These are phyloP conservation scores for Cottoperca gobio DNA, from an alignment of 2,797 vertebrate species.

Conservation along the genomic window DNA sequence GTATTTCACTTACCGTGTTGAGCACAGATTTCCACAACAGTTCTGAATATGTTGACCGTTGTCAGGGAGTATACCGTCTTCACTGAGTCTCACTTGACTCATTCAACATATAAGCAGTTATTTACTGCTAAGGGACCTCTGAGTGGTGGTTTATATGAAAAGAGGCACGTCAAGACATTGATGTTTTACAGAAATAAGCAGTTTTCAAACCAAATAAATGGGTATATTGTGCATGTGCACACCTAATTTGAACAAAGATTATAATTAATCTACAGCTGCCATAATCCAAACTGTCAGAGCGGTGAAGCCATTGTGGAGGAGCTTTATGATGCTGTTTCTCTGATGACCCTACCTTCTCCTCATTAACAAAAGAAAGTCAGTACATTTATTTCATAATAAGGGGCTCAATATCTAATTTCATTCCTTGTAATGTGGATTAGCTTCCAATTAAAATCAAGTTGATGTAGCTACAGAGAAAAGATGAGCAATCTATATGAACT, in stretches of 20 bases:
- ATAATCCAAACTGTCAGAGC: not conserved
- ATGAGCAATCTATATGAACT: not conserved
- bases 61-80: conserved; percentile 65
- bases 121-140: not conserved
- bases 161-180: not conserved
- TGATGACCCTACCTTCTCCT: not conserved
- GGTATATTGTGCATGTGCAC: not conserved
- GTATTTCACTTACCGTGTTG: conserved; percentile 70
- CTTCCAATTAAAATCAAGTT: not conserved
- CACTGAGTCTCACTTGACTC: conserved; percentile 24
- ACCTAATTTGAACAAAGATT: not conserved
- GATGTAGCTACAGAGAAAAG: not conserved
- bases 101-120: conserved; percentile 1
- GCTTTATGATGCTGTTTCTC: not conserved
- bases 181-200: not conserved
- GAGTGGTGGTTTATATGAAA: not conserved
- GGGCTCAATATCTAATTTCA: not conserved
- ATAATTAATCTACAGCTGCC: not conserved
- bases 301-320: not conserved
- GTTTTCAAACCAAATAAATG: not conserved
- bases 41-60: conserved; percentile 70
- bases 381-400: not conserved
- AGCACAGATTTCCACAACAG: conserved; percentile 64
- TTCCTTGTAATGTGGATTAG: not conserved
- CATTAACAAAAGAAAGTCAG: conserved; percentile 3